These are phyloP conservation scores for Phymanthus crucifer DNA, from an alignment of 92 coral and sea anemone species.

Conservation along the genomic window DNA sequence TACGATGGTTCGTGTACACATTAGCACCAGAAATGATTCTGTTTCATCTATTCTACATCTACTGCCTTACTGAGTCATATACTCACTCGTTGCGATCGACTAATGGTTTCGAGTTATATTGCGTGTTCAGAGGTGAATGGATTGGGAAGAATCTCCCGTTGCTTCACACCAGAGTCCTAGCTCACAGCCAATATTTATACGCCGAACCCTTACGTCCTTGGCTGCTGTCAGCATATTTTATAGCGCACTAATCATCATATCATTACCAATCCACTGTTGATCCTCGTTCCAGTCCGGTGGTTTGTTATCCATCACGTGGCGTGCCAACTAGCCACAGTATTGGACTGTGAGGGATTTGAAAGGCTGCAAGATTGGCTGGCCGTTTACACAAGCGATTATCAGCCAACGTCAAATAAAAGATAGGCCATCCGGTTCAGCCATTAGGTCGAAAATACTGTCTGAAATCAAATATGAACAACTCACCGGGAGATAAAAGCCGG, in stretches of 20 bases:
- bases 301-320: conserved; percentile 41
- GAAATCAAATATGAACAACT: conserved; percentile 36
- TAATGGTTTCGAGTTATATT: neutral
- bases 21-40: neutral
- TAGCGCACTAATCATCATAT: conserved; percentile 21
- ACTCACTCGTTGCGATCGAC: conserved; percentile 10
- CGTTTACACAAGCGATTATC: conserved; percentile 32
- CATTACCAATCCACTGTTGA: conserved; percentile 29
- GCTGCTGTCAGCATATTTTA: conserved; percentile 48
- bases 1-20: conserved; percentile 1
- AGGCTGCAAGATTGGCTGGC: conserved; percentile 1
- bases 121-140: neutral
- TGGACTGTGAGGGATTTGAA: conserved; percentile 25
- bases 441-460: conserved; percentile 35
- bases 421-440: conserved; percentile 26
- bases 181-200: conserved; percentile 35
- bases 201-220: conserved; percentile 20
- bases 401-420: conserved; percentile 27
- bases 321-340: conserved; percentile 6
- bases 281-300: conserved; percentile 26
- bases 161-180: conserved; percentile 18
- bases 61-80: neutral
- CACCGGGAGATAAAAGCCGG: conserved; percentile 26
- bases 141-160: conserved; percentile 12
- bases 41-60: neutral